Evolutionary conservation across 2,797 vertebrate genomes (phyloP), one percentile per base, ranked within the genome.

Genomic region (Poecilia wingei): DNA sequence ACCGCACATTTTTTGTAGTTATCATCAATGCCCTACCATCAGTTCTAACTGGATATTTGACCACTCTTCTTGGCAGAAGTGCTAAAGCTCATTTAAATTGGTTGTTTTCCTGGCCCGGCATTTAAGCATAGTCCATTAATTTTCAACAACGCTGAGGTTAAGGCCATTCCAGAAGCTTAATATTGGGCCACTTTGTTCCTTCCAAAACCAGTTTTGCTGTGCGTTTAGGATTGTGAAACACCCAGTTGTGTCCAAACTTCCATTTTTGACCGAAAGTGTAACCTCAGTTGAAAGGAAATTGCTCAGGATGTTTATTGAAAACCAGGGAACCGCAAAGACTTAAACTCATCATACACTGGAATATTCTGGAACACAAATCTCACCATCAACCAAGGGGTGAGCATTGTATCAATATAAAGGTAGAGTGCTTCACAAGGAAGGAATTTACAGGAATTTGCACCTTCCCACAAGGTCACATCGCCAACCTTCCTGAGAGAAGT

Each of bases 161-260:
- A 8, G 43, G 66, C 22, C 22, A 69, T 69, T 69, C 80, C 83
- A 87, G 87, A n/a, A 45, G 25, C 22, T n/a, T 43, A 69, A 69
- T 69, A 25, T 69, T 16, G 45, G 41, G 41, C 66, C 43, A 25
- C 41, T 69, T n/a, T n/a, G 6, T 43, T 43, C 41, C 16, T 69
- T 69, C 41, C 41, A 43, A 69, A n/a, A 43, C 22, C 39, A 69
- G 66, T 45, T 69, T 69, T 45, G 66, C 41, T 25, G 4, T 43
- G 66, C 12, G 1, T 45, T 69, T 43, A 41, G 9, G 10, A 69
- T 25, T 41, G 20, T 41, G 20, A 69, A 43, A 69, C 66, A 69
- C 1, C 10, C 20, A 68, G 3, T 22, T 41, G 36, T 68, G 22
- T 41, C 36, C 36, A 68, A 68, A 68, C 8, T 41, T 22, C 0